These are phyloP conservation scores for Anhinga anhinga DNA, from an alignment of 2,113 vertebrate species.

Conservation along the genomic window DNA sequence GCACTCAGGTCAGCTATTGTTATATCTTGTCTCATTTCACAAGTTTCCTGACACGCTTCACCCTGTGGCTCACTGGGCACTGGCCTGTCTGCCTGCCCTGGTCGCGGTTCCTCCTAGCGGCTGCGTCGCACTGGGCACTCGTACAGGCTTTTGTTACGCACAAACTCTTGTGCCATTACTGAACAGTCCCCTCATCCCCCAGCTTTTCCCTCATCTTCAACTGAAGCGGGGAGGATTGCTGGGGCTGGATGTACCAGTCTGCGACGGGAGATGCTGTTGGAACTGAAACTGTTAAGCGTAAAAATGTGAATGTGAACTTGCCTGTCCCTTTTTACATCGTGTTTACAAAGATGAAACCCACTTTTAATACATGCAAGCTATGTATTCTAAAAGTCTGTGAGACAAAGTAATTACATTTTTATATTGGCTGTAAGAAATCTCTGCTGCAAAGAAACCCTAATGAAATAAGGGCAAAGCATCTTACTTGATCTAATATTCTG, in stretches of 20 bases:
- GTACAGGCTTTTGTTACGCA: neutral
- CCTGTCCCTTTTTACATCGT: neutral
- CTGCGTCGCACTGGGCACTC: rapidly evolving
- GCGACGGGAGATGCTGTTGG: neutral
- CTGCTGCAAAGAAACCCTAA: neutral
- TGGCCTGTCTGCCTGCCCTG: neutral
- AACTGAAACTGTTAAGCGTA: neutral
- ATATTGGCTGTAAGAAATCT: neutral
- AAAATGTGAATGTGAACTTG: neutral
- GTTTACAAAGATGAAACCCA: neutral
- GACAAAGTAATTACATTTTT: neutral
- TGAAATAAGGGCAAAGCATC: neutral
- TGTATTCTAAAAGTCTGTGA: neutral
- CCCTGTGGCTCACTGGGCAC: neutral
- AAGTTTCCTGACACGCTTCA: neutral
- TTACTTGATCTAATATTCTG: neutral
- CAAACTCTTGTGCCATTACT: neutral
- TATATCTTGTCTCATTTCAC: neutral
- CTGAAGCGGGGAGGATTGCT: neutral
- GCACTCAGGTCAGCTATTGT: neutral
- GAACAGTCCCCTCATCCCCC: neutral
- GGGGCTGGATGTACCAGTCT: neutral
- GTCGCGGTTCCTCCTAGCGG: neutral
- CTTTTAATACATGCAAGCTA: neutral
- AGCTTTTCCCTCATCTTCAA: neutral